Conservation (phyloP, 2,888 invertebrate genomes). For the Diachrysia chrysitis region DNA sequence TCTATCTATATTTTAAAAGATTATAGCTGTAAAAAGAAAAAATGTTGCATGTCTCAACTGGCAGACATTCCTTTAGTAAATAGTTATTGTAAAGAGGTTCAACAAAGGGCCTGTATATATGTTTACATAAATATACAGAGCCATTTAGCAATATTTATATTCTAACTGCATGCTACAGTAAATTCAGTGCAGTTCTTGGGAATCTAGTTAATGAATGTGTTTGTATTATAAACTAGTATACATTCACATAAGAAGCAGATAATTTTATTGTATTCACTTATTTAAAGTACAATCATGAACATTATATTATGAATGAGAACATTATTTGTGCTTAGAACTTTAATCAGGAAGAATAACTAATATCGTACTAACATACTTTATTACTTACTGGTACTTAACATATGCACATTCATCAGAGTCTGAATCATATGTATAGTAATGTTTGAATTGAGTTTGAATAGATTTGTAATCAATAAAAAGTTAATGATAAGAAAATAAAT, state of each 20-base stretch:
- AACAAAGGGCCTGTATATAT: neutral
- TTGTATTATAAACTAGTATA: neutral
- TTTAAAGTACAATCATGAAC: neutral
- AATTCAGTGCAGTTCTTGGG: constrained; percentile 1
- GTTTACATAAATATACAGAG: neutral
- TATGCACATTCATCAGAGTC: neutral
- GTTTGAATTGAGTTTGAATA: too few relatives aligned
- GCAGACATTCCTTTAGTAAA: neutral
- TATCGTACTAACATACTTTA: neutral
- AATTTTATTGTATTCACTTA: neutral
- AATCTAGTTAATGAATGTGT: neutral
- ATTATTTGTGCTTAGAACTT: neutral
- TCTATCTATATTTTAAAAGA: neutral
- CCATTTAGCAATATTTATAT: neutral
- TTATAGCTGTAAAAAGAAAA: neutral
- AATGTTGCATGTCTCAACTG: neutral
- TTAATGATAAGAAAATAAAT: too few relatives aligned
- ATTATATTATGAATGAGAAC: neutral
- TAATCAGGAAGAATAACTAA: neutral
- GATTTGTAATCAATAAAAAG: too few relatives aligned
- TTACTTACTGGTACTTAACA: neutral
- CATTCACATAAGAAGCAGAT: neutral
- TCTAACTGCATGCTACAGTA: neutral
- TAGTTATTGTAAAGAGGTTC: neutral
- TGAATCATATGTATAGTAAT: too few relatives aligned